Base-by-base conservation (phyloP, 2,797 vertebrate genomes). In the Brachyrhaphis roseni region DNA sequence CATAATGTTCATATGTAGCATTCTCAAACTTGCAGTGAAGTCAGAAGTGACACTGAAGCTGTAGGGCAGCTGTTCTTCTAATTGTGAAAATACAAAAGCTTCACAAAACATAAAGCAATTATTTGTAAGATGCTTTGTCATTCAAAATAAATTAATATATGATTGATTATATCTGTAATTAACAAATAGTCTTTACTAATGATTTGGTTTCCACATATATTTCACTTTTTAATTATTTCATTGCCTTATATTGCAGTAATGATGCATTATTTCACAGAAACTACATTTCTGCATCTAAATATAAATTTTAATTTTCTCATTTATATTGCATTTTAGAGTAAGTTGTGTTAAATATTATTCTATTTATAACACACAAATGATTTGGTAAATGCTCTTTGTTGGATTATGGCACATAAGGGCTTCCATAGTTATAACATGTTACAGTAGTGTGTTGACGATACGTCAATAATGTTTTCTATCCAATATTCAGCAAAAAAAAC, bases 1-100 rank as follows among this genome's bases (percentile, higher is more conserved):
- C 78, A 86, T 70, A 23, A 39, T 64, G 66, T 72, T 66, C 72
- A 15, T 75, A 79, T 72, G 57, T 34, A 28, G 41, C 5, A 6
- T 36, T 73, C 23, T 59, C 13, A 72, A 5, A 41, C 68, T 23
- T 43, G n/a, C 16, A 15, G 49, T 16, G 47, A 47, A 31, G 11
- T 28, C 28, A 18, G 59, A 64, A 20, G 16, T 23, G 10, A 10
- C 39, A 13, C 66, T 2, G 39, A 8, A 41, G 36, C 16, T 39
- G 7, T 11, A 23, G 36, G 16, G 34, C 7, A 64, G 62, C 7
- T 66, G 39, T 39, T 53, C 2, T 53, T 53, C 18, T 55, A 55
- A 55, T 55, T 55, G 53, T 55, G 53, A 57, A 57, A 64, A 11
- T 8, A 2, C 0, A 41, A 68, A 12, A 68, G 34, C 31, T 26